phyloP scores from a whole-genome alignment of 2,888 invertebrate species.

The Metallyticus violacea region DNA sequence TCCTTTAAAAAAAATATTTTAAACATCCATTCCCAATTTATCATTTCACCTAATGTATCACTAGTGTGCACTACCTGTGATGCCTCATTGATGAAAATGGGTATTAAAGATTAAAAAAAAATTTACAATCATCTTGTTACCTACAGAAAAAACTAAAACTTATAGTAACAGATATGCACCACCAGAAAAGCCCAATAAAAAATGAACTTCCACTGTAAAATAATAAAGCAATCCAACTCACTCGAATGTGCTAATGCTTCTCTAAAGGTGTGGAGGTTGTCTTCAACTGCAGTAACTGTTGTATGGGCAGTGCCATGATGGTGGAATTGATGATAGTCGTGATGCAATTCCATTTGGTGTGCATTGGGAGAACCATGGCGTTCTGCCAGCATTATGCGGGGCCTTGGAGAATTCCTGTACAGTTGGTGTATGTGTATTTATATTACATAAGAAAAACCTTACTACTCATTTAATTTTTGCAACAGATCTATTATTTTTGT shows the following conservation, averaged over 20 bases:
- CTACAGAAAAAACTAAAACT: no score
- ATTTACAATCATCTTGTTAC: no score
- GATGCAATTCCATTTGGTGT: constrained; percentile 28
- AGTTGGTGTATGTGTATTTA: neutral
- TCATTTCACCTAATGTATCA: no score
- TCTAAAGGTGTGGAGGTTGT: constrained; percentile 69
- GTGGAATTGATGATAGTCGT: constrained; percentile 37
- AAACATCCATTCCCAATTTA: no score
- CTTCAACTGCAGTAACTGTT: constrained; percentile 44
- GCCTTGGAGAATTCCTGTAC: constrained; percentile 52
- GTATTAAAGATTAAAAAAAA: no score
- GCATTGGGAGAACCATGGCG: constrained; percentile 31
- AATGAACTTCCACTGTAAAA: neutral
- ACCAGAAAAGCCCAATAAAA: neutral
- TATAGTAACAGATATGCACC: no score
- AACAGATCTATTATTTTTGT: no score
- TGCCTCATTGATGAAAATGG: no score
- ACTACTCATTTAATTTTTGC: no score
- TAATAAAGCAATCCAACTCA: constrained; percentile 38
- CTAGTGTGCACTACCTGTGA: no score
- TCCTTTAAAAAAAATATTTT: no score
- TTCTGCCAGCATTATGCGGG: constrained; percentile 45
- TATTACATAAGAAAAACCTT: no score
- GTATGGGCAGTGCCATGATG: constrained; percentile 21
- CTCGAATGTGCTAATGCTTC: constrained; percentile 67